phyloP scores from a whole-genome alignment of 2,797 vertebrate genomes.

The Lepus oiostolus region DNA sequence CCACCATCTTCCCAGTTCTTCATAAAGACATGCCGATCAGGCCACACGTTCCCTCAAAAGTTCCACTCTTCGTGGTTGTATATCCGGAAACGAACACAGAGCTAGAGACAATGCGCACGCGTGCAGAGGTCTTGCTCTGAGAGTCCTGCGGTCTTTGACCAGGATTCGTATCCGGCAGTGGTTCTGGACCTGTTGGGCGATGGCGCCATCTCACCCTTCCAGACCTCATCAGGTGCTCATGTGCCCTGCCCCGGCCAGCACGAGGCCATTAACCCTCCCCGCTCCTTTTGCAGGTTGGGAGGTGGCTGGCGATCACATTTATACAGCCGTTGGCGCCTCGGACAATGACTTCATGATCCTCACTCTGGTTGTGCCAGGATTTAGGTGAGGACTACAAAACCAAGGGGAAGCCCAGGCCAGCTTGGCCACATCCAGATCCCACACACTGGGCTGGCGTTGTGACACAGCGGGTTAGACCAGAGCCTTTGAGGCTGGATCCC shows the following conservation, averaged over 20 bases:
- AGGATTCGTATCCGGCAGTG: rapidly evolving
- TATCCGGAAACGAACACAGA: not conserved
- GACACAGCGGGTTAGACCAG: no score
- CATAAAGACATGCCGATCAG: not conserved
- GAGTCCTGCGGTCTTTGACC: not conserved
- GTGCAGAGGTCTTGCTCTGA: not conserved
- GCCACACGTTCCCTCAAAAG: not conserved
- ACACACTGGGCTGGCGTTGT: not conserved
- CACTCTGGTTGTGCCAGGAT: slow-evolving; percentile 93
- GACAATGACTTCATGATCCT: slow-evolving; percentile 96
- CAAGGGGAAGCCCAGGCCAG: not conserved
- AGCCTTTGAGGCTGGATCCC: no score
- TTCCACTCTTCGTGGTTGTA: not conserved
- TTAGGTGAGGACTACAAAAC: slow-evolving; percentile 91
- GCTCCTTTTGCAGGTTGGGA: slow-evolving; percentile 94
- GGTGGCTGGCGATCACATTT: slow-evolving; percentile 96
- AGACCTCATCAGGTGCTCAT: not conserved
- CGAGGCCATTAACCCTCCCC: not conserved
- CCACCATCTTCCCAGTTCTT: not conserved
- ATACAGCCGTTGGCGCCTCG: slow-evolving; percentile 93
- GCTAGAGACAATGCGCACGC: not conserved
- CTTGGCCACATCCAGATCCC: not conserved
- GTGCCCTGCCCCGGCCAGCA: not conserved
- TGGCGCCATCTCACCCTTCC: not conserved
- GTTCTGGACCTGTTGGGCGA: not conserved